Evolutionary conservation across 2,113 vertebrate species (phyloP), one percentile per base, ranked within the genome.

Genomic region (Ceuthmochares aereus): DNA sequence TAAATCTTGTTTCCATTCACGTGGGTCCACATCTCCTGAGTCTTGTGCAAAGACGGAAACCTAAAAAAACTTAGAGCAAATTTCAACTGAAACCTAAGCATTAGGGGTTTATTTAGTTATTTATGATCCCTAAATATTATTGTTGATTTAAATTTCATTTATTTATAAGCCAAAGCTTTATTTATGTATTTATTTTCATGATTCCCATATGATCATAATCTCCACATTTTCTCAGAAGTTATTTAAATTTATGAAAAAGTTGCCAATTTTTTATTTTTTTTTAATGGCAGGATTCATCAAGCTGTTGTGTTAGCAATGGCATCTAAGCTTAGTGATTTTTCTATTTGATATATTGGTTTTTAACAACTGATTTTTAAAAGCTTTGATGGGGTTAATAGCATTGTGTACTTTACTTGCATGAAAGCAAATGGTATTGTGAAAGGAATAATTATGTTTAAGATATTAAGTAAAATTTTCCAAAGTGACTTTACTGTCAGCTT

Each of bases 101-200:
- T 45, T 52, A 27, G 21, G 5, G 9, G 7, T 95, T 95, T 76
- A 83, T 82, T 89, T 90, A 43, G 78, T 69, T 84, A 70, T 89
- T 94, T 95, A 89, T 77, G 67, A 80, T 67, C 59, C 15, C 34
- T 58, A 80, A 90, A 79, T 92, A 86, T 51, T 89, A 47, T 86
- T 88, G 30, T 86, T 90, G 17, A 80, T 94, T 88, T 93, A 85
- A 79, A 51, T 85, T 36, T 93, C 66, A 91, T 67, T 85, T 95
- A 80, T 94, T 96, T 92, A 62, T 86, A 83, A 84, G 51, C 54
- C 45, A 76, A 73, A 83, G 1, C 6, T 86, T 83, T 85, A 62
- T 85, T 95, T 89, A 47, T 91, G 26, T 66, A 51, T 90, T 69
- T 87, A 36, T 56, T 87, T 84, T 82, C 59, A 55, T 56, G 43